Conservation (phyloP, 2,888 invertebrate species). For the Mythimna ferrago region DNA sequence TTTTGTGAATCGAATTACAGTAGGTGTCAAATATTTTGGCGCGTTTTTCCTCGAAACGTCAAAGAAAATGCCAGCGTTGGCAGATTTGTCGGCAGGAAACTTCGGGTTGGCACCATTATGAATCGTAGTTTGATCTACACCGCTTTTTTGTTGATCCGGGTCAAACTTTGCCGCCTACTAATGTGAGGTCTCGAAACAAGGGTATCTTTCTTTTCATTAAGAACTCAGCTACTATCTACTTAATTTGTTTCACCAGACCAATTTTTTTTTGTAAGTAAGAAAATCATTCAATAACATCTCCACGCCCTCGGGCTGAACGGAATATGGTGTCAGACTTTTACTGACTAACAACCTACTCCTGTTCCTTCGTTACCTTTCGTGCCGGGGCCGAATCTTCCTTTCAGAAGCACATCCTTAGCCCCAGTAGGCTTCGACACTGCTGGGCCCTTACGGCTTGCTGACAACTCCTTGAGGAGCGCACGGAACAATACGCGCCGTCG, state of each 20-base stretch:
- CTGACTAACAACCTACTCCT: no score
- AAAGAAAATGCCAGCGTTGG: conserved; percentile 28
- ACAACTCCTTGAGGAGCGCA: no score
- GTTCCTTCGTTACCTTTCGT: no score
- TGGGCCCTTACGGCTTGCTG: no score
- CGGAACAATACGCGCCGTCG: no score
- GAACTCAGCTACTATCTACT: neutral
- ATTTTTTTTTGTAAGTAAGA: neutral
- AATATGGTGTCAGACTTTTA: no score
- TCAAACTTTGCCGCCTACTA: conserved; percentile 7
- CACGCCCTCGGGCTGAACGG: no score
- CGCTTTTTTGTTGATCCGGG: conserved; percentile 30
- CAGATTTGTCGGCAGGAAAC: conserved; percentile 25
- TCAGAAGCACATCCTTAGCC: no score
- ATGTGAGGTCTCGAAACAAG: neutral
- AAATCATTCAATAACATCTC: no score
- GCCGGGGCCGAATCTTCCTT: no score
- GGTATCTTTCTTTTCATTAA: neutral
- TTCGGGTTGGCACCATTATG: conserved; percentile 16
- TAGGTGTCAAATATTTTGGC: conserved; percentile 61
- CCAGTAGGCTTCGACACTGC: no score
- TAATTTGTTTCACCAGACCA: conserved; percentile 3
- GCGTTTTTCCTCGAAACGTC: conserved; percentile 49
- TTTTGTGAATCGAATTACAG: conserved; percentile 68
- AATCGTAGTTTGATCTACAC: conserved; percentile 28